phyloP scores from a whole-genome alignment of 2,797 vertebrate genomes.

The Anas acuta region DNA sequence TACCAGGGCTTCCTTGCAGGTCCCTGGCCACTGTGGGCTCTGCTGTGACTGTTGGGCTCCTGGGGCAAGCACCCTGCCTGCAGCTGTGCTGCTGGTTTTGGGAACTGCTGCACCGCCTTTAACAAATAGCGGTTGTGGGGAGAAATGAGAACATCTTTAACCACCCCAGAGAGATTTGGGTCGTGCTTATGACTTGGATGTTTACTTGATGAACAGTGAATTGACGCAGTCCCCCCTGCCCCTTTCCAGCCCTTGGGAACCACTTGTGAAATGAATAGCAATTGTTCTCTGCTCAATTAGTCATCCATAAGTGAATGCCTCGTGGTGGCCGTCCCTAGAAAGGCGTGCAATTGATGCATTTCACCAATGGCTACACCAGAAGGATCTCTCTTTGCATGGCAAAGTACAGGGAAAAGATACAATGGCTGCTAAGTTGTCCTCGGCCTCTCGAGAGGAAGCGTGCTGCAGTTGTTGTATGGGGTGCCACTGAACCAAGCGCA shows the following conservation, averaged over 20 bases:
- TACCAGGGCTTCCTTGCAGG: too few relatives aligned
- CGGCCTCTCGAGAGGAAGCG: background rate
- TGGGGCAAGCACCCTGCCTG: fast-evolving
- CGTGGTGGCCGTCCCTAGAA: background rate
- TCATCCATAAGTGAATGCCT: slow-evolving; percentile 12
- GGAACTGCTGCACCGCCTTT: background rate
- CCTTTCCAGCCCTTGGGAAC: slow-evolving; percentile 23
- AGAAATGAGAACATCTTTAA: slow-evolving; percentile 23
- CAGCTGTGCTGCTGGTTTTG: background rate
- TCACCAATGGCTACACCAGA: background rate
- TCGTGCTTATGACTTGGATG: slow-evolving; percentile 14
- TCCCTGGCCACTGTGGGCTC: background rate
- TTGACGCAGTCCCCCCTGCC: background rate
- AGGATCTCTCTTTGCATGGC: slow-evolving; percentile 1
- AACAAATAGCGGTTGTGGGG: background rate
- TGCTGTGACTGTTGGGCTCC: fast-evolving
- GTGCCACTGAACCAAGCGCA: background rate
- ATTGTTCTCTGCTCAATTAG: slow-evolving; percentile 44
- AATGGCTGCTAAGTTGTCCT: background rate
- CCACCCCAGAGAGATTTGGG: background rate
- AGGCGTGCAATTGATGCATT: background rate
- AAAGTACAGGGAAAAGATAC: background rate
- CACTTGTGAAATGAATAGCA: slow-evolving; percentile 46
- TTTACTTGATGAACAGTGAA: slow-evolving; percentile 36
- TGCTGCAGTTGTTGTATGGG: background rate